Percentiles rank a stretch among this genome's conserved stretches.
These are phyloP conservation scores for Hydropsyche betteni DNA, from an alignment of 2,888 invertebrate species.

Conservation along the genomic window DNA sequence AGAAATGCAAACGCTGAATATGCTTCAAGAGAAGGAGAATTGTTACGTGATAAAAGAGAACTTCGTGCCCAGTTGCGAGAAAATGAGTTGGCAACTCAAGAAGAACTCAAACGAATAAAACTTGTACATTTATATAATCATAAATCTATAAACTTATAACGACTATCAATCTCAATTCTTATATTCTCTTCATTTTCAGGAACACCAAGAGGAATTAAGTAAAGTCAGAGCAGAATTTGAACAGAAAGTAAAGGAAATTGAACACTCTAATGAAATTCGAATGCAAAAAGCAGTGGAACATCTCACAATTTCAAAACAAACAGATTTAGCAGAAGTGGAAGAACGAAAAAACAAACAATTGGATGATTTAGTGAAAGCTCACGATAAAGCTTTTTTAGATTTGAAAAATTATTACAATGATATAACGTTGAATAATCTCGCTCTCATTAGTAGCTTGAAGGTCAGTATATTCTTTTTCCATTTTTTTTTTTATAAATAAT, in stretches of 20 bases:
- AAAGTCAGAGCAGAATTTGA: conserved; percentile 65
- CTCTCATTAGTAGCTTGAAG: conserved; percentile 89
- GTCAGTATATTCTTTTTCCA: conserved; percentile 56
- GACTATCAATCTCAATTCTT: not conserved
- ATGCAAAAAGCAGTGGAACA: conserved; percentile 77
- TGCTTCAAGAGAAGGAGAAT: conserved; percentile 76
- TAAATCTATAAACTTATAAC: not conserved
- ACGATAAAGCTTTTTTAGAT: conserved; percentile 86
- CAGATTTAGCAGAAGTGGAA: conserved; percentile 89
- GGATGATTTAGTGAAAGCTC: conserved; percentile 79
- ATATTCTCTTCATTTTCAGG: conserved; percentile 30
- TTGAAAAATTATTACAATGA: conserved; percentile 96
- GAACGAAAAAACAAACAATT: conserved; percentile 91
- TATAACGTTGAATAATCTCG: conserved; percentile 91
- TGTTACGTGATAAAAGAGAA: conserved; percentile 77
- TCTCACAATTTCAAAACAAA: conserved; percentile 75
- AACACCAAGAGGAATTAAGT: conserved; percentile 79
- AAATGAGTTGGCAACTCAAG: conserved; percentile 74
- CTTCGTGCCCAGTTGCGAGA: conserved; percentile 75
- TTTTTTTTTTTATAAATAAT: conserved; percentile 25
- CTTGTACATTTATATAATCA: conserved; percentile 59
- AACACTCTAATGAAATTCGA: conserved; percentile 75
- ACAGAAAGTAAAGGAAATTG: conserved; percentile 64
- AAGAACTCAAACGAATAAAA: conserved; percentile 77
- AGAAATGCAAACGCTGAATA: conserved; percentile 88